These are phyloP conservation scores for Bolinopsis microptera DNA, from an alignment of 37 sponge, comb jelly and placozoan species.

Conservation along the genomic window DNA sequence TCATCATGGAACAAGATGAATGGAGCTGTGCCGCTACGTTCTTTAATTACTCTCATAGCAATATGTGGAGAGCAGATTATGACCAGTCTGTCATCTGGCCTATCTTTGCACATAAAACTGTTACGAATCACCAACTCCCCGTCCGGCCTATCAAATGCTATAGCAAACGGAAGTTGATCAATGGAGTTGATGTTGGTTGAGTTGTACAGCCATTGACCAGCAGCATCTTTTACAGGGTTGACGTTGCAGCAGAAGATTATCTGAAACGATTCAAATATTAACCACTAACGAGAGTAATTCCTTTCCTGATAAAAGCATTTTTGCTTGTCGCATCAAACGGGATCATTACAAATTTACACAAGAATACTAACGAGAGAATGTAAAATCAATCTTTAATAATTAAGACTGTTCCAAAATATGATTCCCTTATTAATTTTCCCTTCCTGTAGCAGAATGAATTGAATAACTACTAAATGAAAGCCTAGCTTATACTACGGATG, in stretches of 20 bases:
- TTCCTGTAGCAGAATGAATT: too few species aligned
- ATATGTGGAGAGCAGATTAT: slow-evolving; percentile 19
- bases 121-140: neutral
- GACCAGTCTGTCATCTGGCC: neutral
- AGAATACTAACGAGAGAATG: too few species aligned
- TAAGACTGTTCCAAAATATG: too few species aligned
- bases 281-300: too few species aligned
- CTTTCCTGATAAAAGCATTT: too few species aligned
- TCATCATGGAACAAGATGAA: slow-evolving; percentile 60
- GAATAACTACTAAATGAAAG: too few species aligned
- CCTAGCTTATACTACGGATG: too few species aligned
- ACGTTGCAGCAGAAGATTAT: slow-evolving; percentile 35
- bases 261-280: neutral
- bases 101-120: slow-evolving; percentile 13
- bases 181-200: slow-evolving; percentile 4
- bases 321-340: too few species aligned
- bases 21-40: neutral
- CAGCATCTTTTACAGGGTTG: slow-evolving; percentile 50
- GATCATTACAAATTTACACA: too few species aligned
- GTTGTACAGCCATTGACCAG: slow-evolving; percentile 62
- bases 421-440: too few species aligned
- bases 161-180: neutral
- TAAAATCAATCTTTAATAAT: too few species aligned
- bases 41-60: neutral
- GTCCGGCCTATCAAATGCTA: neutral